A percentile compares a stretch with the other conserved stretches of the same genome.
Evolutionary conservation across 2,888 invertebrate genomes (phyloP).

Genomic region (Chymomyza amoena): DNA sequence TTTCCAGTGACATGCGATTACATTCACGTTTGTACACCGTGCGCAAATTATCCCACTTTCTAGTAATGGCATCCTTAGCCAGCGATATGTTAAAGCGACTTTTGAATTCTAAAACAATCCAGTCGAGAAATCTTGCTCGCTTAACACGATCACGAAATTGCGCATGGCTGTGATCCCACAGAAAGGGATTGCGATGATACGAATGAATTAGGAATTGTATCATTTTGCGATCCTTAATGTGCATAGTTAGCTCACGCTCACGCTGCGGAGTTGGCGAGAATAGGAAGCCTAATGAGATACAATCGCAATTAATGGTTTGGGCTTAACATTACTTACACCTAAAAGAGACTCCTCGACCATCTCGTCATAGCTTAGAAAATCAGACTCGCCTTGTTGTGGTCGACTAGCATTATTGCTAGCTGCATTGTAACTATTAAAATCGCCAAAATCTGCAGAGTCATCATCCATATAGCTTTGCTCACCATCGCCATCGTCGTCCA

Average conservation of each 20-base stretch:
- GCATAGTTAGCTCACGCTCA: conserved; percentile 68
- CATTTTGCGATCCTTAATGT: conserved; percentile 75
- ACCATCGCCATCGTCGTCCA: conserved; percentile 53
- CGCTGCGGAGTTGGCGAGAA: conserved; percentile 26
- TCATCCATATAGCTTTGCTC: conserved; percentile 52
- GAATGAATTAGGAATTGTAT: conserved; percentile 74
- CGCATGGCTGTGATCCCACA: conserved; percentile 75
- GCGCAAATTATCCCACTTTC: conserved; percentile 75
- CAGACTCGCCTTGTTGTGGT: conserved; percentile 44
- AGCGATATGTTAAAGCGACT: conserved; percentile 71
- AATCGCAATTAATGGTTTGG: not conserved
- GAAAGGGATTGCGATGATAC: conserved; percentile 73
- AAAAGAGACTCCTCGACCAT: conserved; percentile 73
- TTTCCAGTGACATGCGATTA: conserved; percentile 74
- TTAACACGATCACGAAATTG: conserved; percentile 75
- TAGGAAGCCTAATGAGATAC: not conserved
- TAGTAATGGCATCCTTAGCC: conserved; percentile 73
- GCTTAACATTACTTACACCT: conserved; percentile 54
- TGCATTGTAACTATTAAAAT: conserved; percentile 38
- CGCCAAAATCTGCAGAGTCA: conserved; percentile 54
- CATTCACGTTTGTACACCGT: conserved; percentile 76
- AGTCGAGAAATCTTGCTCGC: conserved; percentile 71
- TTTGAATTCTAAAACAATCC: conserved; percentile 72
- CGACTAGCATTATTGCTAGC: conserved; percentile 42
- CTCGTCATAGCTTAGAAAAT: conserved; percentile 71